A percentile compares a stretch with the other conserved stretches of the same genome.
Conservation (phyloP, 2,797 vertebrate genomes). For the Muscicapa comitata region DNA sequence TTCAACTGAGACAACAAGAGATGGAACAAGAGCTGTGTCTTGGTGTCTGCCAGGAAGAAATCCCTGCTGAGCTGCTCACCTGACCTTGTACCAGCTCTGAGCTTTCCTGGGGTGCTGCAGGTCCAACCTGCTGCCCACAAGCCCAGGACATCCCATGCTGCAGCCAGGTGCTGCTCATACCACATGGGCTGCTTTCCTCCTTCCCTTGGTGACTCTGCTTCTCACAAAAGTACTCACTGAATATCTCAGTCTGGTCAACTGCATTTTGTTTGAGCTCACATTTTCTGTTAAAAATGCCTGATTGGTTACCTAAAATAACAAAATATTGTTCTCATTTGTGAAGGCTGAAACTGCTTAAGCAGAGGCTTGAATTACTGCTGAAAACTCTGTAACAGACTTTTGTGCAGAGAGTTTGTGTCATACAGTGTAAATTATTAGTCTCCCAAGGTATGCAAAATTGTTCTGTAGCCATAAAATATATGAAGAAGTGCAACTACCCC, state of each 20-base stretch:
- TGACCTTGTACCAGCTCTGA: neutral
- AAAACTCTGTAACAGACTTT: neutral
- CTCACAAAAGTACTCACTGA: neutral
- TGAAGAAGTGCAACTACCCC: neutral
- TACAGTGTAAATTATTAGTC: neutral
- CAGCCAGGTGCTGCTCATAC: neutral
- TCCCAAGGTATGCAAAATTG: neutral
- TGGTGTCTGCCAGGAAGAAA: neutral
- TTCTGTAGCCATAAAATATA: neutral
- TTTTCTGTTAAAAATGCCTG: neutral
- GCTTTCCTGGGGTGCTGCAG: neutral
- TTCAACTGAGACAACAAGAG: neutral
- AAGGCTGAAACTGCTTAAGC: neutral
- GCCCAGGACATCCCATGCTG: neutral
- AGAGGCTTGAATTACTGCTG: neutral
- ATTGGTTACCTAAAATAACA: neutral
- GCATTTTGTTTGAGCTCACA: neutral
- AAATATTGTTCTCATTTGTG: neutral
- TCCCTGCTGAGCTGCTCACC: neutral
- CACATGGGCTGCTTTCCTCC: rapidly evolving
- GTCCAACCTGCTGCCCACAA: neutral
- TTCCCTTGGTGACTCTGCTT: neutral
- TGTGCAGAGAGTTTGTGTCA: neutral
- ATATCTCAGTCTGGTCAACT: neutral
- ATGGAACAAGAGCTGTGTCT: neutral